A percentile compares a stretch with the other conserved stretches of the same genome.
Evolutionary conservation across 2,797 vertebrate genomes (phyloP).

Genomic region (Gobio occitaniae): DNA sequence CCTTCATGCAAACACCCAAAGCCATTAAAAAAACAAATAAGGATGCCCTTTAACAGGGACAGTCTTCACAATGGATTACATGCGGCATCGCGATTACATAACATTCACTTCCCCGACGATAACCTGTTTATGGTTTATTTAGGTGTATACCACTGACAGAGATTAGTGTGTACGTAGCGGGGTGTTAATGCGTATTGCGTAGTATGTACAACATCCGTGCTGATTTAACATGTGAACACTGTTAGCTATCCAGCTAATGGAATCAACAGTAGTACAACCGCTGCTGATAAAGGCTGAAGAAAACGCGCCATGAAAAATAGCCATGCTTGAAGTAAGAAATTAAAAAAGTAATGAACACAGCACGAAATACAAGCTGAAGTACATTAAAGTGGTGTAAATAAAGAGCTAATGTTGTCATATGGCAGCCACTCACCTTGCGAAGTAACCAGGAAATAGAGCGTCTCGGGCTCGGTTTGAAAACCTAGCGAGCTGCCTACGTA

Average conservation of each 20-base stretch:
- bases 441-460: slow-evolving; percentile 79
- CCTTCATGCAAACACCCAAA: not conserved
- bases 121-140: not conserved
- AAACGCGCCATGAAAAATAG: not conserved
- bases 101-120: not conserved
- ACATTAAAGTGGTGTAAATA: slow-evolving; percentile 12
- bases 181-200: not conserved
- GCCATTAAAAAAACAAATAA: slow-evolving; percentile 6
- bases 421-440: slow-evolving; percentile 75
- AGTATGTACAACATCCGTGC: not conserved
- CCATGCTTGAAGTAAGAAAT: not conserved
- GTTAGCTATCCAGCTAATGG: slow-evolving; percentile 38
- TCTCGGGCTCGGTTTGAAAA: slow-evolving; percentile 32
- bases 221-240: not conserved
- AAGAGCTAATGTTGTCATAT: slow-evolving; percentile 34
- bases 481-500: not conserved
- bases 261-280: slow-evolving; percentile 4
- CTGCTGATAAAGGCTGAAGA: not conserved
- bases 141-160: not conserved
- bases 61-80: slow-evolving; percentile 1
- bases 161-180: not conserved
- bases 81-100: not conserved
- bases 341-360: not conserved
- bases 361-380: not conserved
- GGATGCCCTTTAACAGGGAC: slow-evolving; percentile 18